Base-by-base conservation (phyloP, 1,140 invertebrate species). In the Drosophila teissieri region DNA sequence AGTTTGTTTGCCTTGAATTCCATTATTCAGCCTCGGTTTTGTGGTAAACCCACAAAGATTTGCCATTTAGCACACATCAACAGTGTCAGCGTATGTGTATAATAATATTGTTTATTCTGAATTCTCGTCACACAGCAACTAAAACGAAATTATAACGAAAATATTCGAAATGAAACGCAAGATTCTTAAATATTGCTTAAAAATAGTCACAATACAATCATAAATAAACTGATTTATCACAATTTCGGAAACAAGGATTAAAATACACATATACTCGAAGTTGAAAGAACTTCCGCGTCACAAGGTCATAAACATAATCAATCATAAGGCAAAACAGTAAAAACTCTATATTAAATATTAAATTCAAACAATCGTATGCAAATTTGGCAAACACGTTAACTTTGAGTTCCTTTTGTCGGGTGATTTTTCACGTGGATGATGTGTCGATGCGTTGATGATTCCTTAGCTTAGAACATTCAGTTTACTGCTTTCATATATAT, bases 171-270 rank as follows among this genome's bases (percentile, higher is more conserved):
- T 46, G 8, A 54, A 48, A 48, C 39, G 14, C 63, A 37, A 53
- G 34, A 39, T 64, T 48, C 39, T 51, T 53, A 39, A 58, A 74
- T 46, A 73, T 46, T 73, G 34, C 69, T 55, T 73, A 63, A 49
- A 12, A 36, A 36, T 57, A 55, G 22, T 61, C 36, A 44, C 19
- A n/a, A 27, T 24, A 52, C 11, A 58, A 49, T 56, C 44, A 81
- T 57, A 78, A 67, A 63, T 42, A 54, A 62, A 64, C 15, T 27
- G 1, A 70, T 44, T 15, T 81, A 85, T 86, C 82, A 85, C 82
- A 74, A 78, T 60, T 77, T 70, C 69, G 60, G 55, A 24, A 60
- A 60, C 17, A 19, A 19, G n/a, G 4, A 51, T 31, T 14, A 39
- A 14, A 39, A 8, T n/a, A 27, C n/a, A 27, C 14, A 24, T 17